These are phyloP conservation scores for Hypocryptadius cinnamomeus DNA, from an alignment of 2,113 vertebrate genomes.

Conservation along the genomic window DNA sequence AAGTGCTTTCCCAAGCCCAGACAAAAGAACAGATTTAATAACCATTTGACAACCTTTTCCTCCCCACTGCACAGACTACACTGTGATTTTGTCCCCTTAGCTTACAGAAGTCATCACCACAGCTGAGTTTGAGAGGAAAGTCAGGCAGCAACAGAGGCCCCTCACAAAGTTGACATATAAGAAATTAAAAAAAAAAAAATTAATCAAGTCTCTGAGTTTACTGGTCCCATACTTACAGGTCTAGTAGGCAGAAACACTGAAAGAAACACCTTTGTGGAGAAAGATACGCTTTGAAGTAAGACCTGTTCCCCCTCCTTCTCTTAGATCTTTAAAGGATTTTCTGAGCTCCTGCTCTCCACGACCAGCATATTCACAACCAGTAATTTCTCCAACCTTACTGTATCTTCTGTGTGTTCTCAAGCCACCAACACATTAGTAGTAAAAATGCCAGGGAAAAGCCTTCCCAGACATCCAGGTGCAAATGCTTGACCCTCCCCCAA, in stretches of 20 bases:
- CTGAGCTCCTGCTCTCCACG: background rate
- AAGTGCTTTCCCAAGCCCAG: background rate
- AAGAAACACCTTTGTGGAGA: background rate
- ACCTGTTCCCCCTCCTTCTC: background rate
- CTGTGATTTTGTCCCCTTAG: background rate
- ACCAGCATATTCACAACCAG: background rate
- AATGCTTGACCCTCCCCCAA: background rate
- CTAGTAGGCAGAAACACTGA: background rate
- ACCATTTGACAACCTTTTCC: background rate
- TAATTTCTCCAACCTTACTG: background rate
- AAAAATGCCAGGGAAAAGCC: background rate
- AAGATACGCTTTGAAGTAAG: background rate
- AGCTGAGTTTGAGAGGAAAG: background rate
- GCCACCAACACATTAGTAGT: background rate
- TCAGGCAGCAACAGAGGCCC: background rate
- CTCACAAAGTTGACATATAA: background rate
- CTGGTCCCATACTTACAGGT: background rate
- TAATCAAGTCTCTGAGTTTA: background rate
- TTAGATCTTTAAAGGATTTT: background rate
- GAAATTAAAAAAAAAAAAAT: background rate
- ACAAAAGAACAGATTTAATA: background rate
- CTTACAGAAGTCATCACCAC: background rate
- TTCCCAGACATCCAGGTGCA: background rate
- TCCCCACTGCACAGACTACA: background rate
- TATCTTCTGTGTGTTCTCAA: background rate